Conservation (phyloP, 1,140 invertebrate genomes). For the Contarinia nasturtii region DNA sequence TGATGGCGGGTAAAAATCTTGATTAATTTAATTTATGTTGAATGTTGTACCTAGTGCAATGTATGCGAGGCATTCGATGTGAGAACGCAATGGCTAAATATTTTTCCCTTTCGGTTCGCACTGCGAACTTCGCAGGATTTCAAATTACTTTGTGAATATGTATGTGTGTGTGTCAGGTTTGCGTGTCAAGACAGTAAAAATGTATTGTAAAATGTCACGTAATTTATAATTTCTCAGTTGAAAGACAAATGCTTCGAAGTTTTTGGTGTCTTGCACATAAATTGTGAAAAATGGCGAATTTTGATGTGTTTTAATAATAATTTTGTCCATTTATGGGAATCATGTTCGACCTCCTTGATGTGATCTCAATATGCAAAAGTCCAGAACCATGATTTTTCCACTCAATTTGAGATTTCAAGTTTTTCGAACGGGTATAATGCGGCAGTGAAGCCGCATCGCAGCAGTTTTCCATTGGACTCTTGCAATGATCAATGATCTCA, state of each 20-base stretch:
- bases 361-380: not conserved
- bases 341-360: not conserved
- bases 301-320: not conserved
- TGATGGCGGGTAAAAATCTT: too few species aligned
- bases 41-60: too few species aligned
- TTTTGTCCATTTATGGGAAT: not conserved
- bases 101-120: too few species aligned
- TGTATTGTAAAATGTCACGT: not conserved
- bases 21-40: too few species aligned
- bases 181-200: not conserved
- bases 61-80: not conserved
- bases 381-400: not conserved
- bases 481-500: not conserved
- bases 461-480: not conserved
- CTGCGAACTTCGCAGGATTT: too few species aligned
- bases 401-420: too few species aligned
- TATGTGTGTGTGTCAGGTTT: too few species aligned
- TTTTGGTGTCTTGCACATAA: not conserved
- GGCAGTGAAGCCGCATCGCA: too few species aligned
- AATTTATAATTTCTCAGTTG: not conserved
- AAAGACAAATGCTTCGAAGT: not conserved
- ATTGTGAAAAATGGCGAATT: not conserved
- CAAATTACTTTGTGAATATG: too few species aligned
- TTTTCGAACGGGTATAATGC: too few species aligned
- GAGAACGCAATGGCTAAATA: too few species aligned